Base-by-base conservation (phyloP, 2,888 invertebrate species). In the Himalopsyche japonica region DNA sequence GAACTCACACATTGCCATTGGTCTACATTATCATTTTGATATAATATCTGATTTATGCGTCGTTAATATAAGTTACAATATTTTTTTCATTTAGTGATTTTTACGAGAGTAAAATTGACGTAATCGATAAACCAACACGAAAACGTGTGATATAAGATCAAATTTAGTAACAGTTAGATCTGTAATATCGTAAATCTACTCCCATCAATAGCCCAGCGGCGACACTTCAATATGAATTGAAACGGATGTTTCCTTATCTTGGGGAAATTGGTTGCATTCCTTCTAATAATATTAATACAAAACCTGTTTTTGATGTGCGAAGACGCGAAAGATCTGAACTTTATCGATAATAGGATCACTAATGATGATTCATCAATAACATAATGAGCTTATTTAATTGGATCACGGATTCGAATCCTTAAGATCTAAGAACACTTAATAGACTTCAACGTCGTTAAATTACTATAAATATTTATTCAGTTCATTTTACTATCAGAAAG, bases 241-340 rank as follows among this genome's bases (percentile, higher is more conserved):
- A 82, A 84, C 84, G 84, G 84, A 81, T 82, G 84, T 79, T 80
- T 57, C 32, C 84, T 84, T 84, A 84, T 84, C 84, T 76, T n/a
- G n/a, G 49, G 64, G 70, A 70, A 24, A 84, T 76, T 82, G 82
- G 76, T 76, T 43, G 47, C 82, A 82, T 84, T 84, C 84, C 84
- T 76, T 57, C 64, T 37, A 47, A 37, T 32, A 70, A 3, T 70
- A 70, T 30, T 70, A 70, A 12, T 70, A 70, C 15, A 20, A 30
- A 82, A 82, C 82, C 49, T 57, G 82, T 82, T 82, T 82, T 30
- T 70, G 47, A 82, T 32, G 34, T 30, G 47, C 24, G 43, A n/a
- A 47, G 76, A 81, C 20, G 81, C 76, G 24, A 82, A 70, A 47
- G 64, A 27, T 20, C 30, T 78, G 82, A 78, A 78, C 82, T 78